Conservation (phyloP, 2,888 invertebrate species). For the Ecdyonurus torrentis region DNA sequence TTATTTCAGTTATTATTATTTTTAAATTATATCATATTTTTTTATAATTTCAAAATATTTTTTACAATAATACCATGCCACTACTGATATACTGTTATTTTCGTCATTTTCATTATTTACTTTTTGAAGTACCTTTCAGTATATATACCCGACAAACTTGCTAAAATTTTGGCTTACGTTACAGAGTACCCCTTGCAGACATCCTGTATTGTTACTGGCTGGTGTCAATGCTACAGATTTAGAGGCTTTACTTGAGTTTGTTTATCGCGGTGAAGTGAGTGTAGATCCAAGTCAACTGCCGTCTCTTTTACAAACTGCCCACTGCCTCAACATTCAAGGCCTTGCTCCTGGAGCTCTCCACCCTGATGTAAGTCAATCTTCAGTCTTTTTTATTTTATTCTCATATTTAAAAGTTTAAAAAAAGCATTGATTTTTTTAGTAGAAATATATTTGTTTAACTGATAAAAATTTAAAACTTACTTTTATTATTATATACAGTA, state of each 20-base stretch:
- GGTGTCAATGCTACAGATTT: slow-evolving; percentile 42
- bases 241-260: slow-evolving; percentile 42
- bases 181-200: slow-evolving; percentile 43
- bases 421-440: not conserved
- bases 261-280: slow-evolving; percentile 43
- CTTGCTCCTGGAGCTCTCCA: slow-evolving; percentile 31
- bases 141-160: too few relatives aligned
- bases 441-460: not conserved
- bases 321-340: slow-evolving; percentile 42
- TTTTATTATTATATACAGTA: too few relatives aligned
- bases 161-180: too few relatives aligned
- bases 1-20: too few relatives aligned
- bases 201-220: slow-evolving; percentile 45
- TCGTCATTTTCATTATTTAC: too few relatives aligned
- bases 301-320: slow-evolving; percentile 41
- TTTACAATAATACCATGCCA: too few relatives aligned
- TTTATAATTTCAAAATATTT: too few relatives aligned
- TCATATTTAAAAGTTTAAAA: slow-evolving; percentile 21
- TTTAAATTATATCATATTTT: too few relatives aligned
- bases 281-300: slow-evolving; percentile 42
- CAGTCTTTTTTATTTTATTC: slow-evolving; percentile 7
- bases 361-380: slow-evolving; percentile 21
- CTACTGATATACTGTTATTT: too few relatives aligned
- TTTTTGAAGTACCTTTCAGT: too few relatives aligned
- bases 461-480: too few relatives aligned